Conservation (phyloP, 64 coral and sea anemone species). For the Montipora efflorescens region DNA sequence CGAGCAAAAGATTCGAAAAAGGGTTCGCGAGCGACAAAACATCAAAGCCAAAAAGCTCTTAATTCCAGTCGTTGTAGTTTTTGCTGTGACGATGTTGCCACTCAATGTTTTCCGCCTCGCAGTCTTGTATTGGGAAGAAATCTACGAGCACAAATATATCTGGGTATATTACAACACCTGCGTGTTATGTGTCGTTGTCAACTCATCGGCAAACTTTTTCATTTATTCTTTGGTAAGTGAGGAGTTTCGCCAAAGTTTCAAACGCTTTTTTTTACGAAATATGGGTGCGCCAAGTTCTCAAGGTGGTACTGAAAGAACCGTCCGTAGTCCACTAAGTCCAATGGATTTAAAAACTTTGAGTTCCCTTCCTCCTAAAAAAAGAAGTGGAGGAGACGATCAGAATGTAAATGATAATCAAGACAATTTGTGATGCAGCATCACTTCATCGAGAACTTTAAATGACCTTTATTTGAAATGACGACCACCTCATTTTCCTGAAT, state of each 20-base stretch:
- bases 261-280: background rate
- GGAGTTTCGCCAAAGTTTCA: conserved; percentile 72
- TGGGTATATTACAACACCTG: conserved; percentile 70
- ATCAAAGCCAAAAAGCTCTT: conserved; percentile 83
- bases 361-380: too few relatives aligned
- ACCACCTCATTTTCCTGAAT: too few relatives aligned
- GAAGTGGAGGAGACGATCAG: too few relatives aligned
- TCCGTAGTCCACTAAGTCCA: background rate
- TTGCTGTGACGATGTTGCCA: conserved; percentile 74
- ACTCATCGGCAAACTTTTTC: conserved; percentile 78
- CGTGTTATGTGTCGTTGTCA: conserved; percentile 60
- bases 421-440: too few relatives aligned
- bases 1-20: background rate
- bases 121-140: conserved; percentile 43
- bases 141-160: conserved; percentile 37
- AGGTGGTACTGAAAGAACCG: conserved; percentile 10
- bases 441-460: too few relatives aligned
- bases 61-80: conserved; percentile 77
- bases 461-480: too few relatives aligned
- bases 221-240: conserved; percentile 79
- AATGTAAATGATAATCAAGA: background rate
- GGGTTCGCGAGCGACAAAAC: conserved; percentile 57
- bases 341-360: background rate
- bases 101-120: conserved; percentile 80
- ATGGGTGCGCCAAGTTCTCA: background rate